phyloP scores from a whole-genome alignment of 2,113 vertebrate genomes.

The Corythaeola cristata region DNA sequence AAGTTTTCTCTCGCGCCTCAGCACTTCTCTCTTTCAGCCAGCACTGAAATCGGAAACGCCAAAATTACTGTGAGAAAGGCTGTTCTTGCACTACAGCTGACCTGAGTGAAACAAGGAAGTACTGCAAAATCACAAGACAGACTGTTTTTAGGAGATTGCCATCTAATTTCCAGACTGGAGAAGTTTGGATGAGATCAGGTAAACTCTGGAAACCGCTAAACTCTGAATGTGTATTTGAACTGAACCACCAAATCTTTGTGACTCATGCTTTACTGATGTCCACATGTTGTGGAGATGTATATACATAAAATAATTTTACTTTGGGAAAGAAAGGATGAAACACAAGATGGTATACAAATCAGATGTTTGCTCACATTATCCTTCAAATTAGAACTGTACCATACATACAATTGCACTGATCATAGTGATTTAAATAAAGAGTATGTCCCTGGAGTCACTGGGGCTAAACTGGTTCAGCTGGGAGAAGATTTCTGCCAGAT shows the following conservation, averaged over 20 bases:
- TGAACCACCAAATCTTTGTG: neutral
- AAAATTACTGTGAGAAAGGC: slow-evolving; percentile 18
- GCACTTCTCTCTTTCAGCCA: slow-evolving; percentile 26
- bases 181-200: neutral
- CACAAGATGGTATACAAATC: neutral
- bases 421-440: neutral
- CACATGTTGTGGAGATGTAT: neutral
- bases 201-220: neutral
- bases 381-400: neutral
- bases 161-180: neutral
- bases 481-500: neutral
- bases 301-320: neutral
- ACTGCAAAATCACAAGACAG: slow-evolving; percentile 4
- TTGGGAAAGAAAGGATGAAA: neutral
- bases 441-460: neutral
- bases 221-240: neutral
- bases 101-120: slow-evolving; percentile 40
- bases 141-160: neutral
- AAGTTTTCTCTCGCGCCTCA: neutral
- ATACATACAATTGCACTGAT: neutral
- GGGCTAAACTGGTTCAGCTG: neutral
- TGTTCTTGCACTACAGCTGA: slow-evolving; percentile 15
- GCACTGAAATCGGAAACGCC: slow-evolving; percentile 42
- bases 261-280: neutral
- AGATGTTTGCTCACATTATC: neutral